phyloP scores from a whole-genome alignment of 2,888 invertebrate genomes.

The Lasioglossum pauxillum region DNA sequence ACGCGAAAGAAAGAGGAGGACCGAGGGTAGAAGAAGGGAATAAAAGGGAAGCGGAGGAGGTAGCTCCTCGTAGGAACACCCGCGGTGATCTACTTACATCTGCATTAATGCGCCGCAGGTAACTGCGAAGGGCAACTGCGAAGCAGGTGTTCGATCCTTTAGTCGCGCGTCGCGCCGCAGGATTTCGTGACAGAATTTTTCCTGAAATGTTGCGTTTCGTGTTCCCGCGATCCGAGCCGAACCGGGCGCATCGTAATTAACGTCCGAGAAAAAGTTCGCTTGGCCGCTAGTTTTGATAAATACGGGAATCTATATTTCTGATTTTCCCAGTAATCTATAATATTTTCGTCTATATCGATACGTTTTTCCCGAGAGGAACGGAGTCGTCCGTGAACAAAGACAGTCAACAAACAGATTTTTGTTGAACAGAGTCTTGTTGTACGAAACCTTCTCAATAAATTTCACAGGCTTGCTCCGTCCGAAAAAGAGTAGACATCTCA shows the following conservation, averaged over 20 bases:
- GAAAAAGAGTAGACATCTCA: too few relatives aligned
- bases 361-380: too few relatives aligned
- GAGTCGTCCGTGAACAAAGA: too few relatives aligned
- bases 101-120: conserved; percentile 23
- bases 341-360: too few relatives aligned
- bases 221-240: not conserved
- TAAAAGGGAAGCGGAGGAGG: conserved; percentile 18
- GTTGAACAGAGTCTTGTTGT: too few relatives aligned
- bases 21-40: conserved; percentile 11
- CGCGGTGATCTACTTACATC: conserved; percentile 46
- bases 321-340: too few relatives aligned
- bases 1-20: not conserved
- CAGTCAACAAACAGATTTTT: too few relatives aligned
- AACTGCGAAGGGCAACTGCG: conserved; percentile 8
- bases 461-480: too few relatives aligned
- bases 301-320: too few relatives aligned
- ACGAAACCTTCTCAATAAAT: too few relatives aligned
- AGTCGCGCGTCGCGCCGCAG: not conserved
- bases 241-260: conserved; percentile 12
- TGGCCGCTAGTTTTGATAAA: too few relatives aligned
- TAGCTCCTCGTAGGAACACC: conserved; percentile 36
- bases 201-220: not conserved
- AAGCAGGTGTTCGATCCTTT: conserved; percentile 30
- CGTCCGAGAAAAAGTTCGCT: not conserved
- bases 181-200: conserved; percentile 31